Base-by-base conservation (phyloP, 53 echinoderm and acorn worm genomes). In the Pentamera pediparva region DNA sequence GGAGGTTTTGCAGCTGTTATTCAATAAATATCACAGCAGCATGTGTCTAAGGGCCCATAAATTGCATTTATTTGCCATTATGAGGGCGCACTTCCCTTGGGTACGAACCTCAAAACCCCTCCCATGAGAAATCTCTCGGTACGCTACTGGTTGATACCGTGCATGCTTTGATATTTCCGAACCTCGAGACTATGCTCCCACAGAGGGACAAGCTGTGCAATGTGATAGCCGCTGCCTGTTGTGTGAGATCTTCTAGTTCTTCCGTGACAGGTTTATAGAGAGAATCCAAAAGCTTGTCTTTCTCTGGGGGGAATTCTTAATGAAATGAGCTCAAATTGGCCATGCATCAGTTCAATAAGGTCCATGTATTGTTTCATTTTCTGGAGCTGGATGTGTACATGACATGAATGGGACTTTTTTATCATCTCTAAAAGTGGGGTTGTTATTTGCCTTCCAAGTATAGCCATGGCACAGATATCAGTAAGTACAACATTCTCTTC, bases 401-500 rank as follows among this genome's bases (percentile, higher is more conserved):
- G 80, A 80, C 64, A 19, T 82, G 82, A 4, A 82, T 53, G 39
- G 41, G 22, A 26, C 76, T 76, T 26, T 82, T n/a, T 76, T 11
- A 82, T 35, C 76, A 82, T 82, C 40, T 71, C 70, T 58, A 79
- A 70, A 15, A 82, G 19, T 1, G 82, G 64, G 6, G 75, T 76
- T 7, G 62, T 33, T 43, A 80, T 36, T 17, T 56, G 18, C 48
- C 50, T 64, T 28, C 67, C 60, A 21, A 85, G 38, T 17, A 81
- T 38, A 35, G 81, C 86, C 81, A 86, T 86, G 47, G 81, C 81
- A 54, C 86, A 38, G 31, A 76, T 76, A 55, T 81, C 86, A 22
- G 62, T 79, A 30, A 85, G 3, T 19, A 85, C 56, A 8, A 79
- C 28, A 37, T 79, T 43, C 3, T 79, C 85, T 25, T 79, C 61